phyloP scores from a whole-genome alignment of 2,113 vertebrate genomes.

The Hippocampus mohnikei region DNA sequence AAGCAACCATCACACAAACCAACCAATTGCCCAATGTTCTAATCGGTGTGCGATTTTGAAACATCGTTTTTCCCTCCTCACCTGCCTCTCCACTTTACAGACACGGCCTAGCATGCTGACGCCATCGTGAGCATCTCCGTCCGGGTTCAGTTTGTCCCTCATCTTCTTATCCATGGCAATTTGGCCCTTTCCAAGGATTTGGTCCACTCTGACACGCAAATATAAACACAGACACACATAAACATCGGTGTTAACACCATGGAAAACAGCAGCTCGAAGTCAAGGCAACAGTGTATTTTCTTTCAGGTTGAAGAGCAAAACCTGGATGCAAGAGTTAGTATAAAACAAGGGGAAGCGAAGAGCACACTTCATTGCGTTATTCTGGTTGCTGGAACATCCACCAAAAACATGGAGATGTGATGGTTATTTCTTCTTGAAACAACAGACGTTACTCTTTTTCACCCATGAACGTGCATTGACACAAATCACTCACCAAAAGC shows the following conservation, averaged over 20 bases:
- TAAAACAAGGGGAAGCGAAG: neutral
- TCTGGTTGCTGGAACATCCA: neutral
- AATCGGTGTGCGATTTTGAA: neutral
- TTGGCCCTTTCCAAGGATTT: conserved; percentile 97
- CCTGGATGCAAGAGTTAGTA: conserved; percentile 48
- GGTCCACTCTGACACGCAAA: conserved; percentile 82
- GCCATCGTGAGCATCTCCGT: conserved; percentile 85
- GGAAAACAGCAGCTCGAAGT: conserved; percentile 11
- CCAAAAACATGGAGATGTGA: neutral
- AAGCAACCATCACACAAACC: neutral
- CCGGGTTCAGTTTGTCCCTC: conserved; percentile 85
- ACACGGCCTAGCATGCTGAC: conserved; percentile 96
- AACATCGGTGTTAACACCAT: conserved; percentile 21
- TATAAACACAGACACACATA: conserved; percentile 33
- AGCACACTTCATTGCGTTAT: neutral
- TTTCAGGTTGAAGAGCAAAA: conserved; percentile 35
- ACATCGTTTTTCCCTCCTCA: conserved; percentile 47
- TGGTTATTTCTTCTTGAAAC: neutral
- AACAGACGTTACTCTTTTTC: neutral
- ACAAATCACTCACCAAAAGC: neutral
- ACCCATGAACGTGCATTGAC: neutral
- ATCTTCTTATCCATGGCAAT: conserved; percentile 88
- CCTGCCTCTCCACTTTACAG: conserved; percentile 97
- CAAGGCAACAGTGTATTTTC: conserved; percentile 6
- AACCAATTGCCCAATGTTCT: neutral